These are phyloP conservation scores for Drosophila lowei DNA, from an alignment of 1,140 invertebrate species.

Conservation along the genomic window DNA sequence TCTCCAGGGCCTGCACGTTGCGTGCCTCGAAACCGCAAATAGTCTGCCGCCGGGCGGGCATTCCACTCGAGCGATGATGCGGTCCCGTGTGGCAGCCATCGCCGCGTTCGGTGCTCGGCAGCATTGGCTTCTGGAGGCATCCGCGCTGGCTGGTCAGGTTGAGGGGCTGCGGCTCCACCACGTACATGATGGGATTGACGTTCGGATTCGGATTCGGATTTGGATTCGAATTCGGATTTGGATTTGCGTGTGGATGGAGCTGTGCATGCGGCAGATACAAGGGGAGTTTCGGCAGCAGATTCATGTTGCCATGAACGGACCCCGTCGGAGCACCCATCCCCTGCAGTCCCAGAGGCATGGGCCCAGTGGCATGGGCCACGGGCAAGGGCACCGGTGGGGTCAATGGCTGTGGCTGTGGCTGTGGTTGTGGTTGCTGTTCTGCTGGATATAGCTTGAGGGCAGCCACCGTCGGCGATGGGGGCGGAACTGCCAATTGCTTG, in stretches of 20 bases:
- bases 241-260: not conserved
- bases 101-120: slow-evolving; percentile 19
- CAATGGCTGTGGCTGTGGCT: slow-evolving; percentile 4
- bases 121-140: slow-evolving; percentile 21
- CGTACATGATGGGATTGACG: slow-evolving; percentile 11
- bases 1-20: slow-evolving; percentile 56
- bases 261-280: slow-evolving; percentile 51
- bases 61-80: slow-evolving; percentile 38
- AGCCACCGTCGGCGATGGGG: slow-evolving; percentile 16
- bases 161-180: slow-evolving; percentile 60
- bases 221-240: not conserved
- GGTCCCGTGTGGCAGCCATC: slow-evolving; percentile 17
- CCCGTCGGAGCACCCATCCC: slow-evolving; percentile 18
- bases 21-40: slow-evolving; percentile 78
- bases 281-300: slow-evolving; percentile 59
- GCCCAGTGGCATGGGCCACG: slow-evolving; percentile 6
- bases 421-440: slow-evolving; percentile 1
- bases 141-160: slow-evolving; percentile 65
- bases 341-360: slow-evolving; percentile 8
- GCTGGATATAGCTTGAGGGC: slow-evolving; percentile 43
- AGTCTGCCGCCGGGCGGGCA: slow-evolving; percentile 70
- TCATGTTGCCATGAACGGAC: slow-evolving; percentile 27
- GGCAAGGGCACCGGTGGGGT: not conserved
- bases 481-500: slow-evolving; percentile 53
- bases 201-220: slow-evolving; percentile 7